Evolutionary conservation across 2,888 invertebrate species (phyloP), one percentile per base, ranked within the genome.

Genomic region (Lasioglossum pauxillum): DNA sequence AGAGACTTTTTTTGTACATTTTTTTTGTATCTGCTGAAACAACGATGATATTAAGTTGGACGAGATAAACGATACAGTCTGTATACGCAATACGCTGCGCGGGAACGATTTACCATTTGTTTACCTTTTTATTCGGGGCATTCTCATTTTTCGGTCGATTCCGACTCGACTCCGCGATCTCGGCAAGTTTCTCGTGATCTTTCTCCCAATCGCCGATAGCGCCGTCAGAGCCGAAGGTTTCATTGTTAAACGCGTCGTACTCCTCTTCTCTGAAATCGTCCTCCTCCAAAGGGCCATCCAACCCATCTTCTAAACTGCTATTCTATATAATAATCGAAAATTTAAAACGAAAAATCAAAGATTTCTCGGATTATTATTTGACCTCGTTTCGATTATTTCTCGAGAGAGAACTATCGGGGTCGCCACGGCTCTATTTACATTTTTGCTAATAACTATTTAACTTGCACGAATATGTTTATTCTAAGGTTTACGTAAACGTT

Each of bases 241-340:
- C 98, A 95, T 98, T 98, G 92, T 99, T 99, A 88, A 98, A 96
- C 0, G 98, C 98, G 96, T 99, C 98, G 95, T 98, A 98, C 93
- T 98, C 98, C 92, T 98, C 98, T 87, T 97, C 97, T 71, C 96
- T 95, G 73, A 96, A 97, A 90, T 97, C 97, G 78, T 95, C 95
- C 82, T 97, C 96, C 94, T 96, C 96, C 95, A 96, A 89, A 46
- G 93, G 92, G 84, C 94, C 93, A 78, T 94, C 95, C 86, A 94
- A 88, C 80, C 93, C 94, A 91, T 95, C 94, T 46, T 94, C 94
- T 91, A 94, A 91, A 86, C 90, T 90, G 90, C 82, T 83, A 35
- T 87, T 82, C 91, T 91, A 53, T 74, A 78, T 0, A 41, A 67
- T 0, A 38, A 57, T 35, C 1, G 46, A 2, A 41, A 53, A 49